Conservation (phyloP, 2,888 invertebrate species). For the Galeopsomyia nigrocyanea region DNA sequence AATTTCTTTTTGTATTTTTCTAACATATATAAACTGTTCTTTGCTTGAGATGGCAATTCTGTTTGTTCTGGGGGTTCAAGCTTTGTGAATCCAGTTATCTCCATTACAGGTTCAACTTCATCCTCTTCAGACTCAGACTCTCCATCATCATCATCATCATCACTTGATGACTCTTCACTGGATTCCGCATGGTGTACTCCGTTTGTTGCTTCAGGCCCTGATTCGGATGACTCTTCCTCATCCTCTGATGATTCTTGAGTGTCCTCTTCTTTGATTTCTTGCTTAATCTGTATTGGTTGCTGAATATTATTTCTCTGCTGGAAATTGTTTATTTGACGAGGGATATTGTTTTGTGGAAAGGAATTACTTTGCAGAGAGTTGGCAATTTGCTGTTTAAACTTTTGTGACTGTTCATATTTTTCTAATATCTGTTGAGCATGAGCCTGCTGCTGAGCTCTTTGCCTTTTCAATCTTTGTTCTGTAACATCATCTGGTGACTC, state of each 20-base stretch:
- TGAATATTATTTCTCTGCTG: constrained; percentile 23
- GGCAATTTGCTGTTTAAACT: constrained; percentile 15
- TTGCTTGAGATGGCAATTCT: constrained; percentile 70
- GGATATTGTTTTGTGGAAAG: constrained; percentile 50
- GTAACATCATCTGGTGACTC: constrained; percentile 88
- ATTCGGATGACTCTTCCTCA: constrained; percentile 63
- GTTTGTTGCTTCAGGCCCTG: constrained; percentile 62
- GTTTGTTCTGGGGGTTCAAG: constrained; percentile 69
- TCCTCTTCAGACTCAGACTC: constrained; percentile 59
- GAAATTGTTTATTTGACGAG: constrained; percentile 21
- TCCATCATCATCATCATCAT: constrained; percentile 40
- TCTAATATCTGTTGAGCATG: constrained; percentile 61
- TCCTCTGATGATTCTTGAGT: constrained; percentile 62
- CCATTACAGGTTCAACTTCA: constrained; percentile 44
- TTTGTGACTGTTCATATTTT: constrained; percentile 55
- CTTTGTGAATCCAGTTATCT: constrained; percentile 70
- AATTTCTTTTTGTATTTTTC: constrained; percentile 84
- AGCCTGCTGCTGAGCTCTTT: constrained; percentile 58
- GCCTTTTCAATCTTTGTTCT: constrained; percentile 74
- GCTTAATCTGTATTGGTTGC: constrained; percentile 27
- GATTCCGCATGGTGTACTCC: constrained; percentile 59
- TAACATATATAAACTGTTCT: constrained; percentile 81
- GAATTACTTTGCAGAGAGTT: constrained; percentile 36
- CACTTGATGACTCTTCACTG: constrained; percentile 64
- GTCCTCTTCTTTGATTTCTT: constrained; percentile 49